Percentiles rank a stretch among this genome's conserved stretches.
Evolutionary conservation across 2,797 vertebrate species (phyloP).

Genomic region (Eulemur rubriventer): DNA sequence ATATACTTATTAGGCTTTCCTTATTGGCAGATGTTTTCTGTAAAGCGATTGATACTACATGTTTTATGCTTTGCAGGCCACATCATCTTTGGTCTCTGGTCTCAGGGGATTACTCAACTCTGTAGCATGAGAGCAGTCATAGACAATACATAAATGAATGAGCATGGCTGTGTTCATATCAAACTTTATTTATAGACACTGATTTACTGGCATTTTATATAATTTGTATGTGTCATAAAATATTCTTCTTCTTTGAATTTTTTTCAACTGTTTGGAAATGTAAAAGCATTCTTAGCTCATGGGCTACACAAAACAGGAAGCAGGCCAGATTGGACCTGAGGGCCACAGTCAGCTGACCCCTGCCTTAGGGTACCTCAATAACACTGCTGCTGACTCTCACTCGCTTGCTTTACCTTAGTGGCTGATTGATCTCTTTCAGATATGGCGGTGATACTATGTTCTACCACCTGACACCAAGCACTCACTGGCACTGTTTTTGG

Average conservation of each 20-base stretch:
- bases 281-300: not conserved
- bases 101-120: not conserved
- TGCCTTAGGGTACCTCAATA: not conserved
- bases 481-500: not conserved
- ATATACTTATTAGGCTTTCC: not conserved
- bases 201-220: not conserved
- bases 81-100: not conserved
- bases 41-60: conserved; percentile 1
- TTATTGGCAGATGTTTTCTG: not conserved
- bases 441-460: too few relatives aligned
- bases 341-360: too few relatives aligned
- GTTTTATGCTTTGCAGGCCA: not conserved
- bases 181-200: not conserved
- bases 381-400: rapidly evolving
- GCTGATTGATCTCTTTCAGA: not conserved
- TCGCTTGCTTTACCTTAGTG: not conserved
- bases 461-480: not conserved
- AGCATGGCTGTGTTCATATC: not conserved
- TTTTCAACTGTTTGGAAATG: not conserved
- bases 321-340: not conserved
- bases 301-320: not conserved
- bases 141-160: rapidly evolving
- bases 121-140: not conserved
- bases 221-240: not conserved
- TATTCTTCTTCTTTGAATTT: not conserved